Base-by-base conservation (phyloP, 2,113 vertebrate species). In the Corythoichthys haematopterus region DNA sequence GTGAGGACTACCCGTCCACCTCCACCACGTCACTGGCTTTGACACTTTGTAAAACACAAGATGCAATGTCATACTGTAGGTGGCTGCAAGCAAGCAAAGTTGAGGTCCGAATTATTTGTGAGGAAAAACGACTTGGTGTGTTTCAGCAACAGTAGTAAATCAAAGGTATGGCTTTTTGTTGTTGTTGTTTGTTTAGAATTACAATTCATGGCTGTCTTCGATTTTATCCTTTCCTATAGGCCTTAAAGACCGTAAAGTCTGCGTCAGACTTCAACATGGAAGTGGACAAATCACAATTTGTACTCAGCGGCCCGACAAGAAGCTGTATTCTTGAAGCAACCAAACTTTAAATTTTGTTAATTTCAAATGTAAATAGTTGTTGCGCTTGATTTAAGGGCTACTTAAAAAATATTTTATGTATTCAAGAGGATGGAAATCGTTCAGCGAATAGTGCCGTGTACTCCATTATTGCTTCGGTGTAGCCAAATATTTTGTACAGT, bases 81-180 rank as follows among this genome's bases (percentile, higher is more conserved):
- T 58, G 92, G 91, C 56, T 90, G 86, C 69, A 92, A 91, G 69
- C 91, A 91, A 69, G 51, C 84, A 36, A 80, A 84, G 13, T 15
- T 71, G 7, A 75, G 66, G 45, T 55, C 85, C 10, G 68, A 91
- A 60, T 79, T 93, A 55, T 90, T 93, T 72, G 80, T 93, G 67
- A 80, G 5, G 60, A 90, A 36, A 72, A 81, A 37, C 3, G 88
- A 92, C 73, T 66, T 93, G 7, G n/a, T 87, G 38, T 92, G 89
- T 80, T 91, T 85, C 71, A 53, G 28, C 13, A 78, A 70, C 40
- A 71, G 52, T 20, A 68, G 16, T 16, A 74, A 83, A 48, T 77
- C 83, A 58, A 33, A 89, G 89, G 92, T 92, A 77, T 20, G 82
- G 37, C 46, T 46, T 69, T 14, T 7, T 28, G 20, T 51, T 28